Evolutionary conservation across 2,113 vertebrate genomes (phyloP).

Genomic region (Oxyura jamaicensis): DNA sequence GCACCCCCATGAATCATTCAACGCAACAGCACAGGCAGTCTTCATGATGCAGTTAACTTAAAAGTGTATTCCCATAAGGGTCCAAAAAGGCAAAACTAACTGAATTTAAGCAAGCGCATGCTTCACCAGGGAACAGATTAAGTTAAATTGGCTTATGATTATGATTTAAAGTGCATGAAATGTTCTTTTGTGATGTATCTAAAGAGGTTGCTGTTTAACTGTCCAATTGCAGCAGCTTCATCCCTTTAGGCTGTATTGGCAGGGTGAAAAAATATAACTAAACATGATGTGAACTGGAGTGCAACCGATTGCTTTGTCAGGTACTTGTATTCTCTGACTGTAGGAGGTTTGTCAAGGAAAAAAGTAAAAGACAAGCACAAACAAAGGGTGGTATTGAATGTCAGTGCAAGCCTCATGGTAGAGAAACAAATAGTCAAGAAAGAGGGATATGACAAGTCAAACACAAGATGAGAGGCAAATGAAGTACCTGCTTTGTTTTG

Average conservation of each 20-base stretch:
- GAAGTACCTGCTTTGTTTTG: rapidly evolving
- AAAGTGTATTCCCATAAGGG: background rate
- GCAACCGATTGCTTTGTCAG: background rate
- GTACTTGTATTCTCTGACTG: background rate
- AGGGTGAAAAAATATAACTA: background rate
- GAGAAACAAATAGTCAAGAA: background rate
- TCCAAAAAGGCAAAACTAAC: background rate
- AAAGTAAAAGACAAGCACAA: background rate
- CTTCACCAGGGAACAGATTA: background rate
- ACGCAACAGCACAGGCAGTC: background rate
- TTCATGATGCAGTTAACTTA: background rate
- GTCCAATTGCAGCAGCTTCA: background rate
- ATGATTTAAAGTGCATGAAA: background rate
- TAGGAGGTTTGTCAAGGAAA: background rate
- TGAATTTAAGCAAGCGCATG: background rate
- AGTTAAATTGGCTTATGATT: background rate
- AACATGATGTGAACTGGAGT: background rate
- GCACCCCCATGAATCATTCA: background rate
- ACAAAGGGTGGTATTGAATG: background rate
- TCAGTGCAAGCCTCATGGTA: background rate
- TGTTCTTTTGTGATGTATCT: background rate
- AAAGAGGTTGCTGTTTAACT: background rate
- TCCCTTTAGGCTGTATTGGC: background rate
- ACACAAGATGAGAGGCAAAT: background rate
- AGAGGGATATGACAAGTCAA: background rate